These are phyloP conservation scores for Lingula anatina DNA, from an alignment of 2,888 invertebrate species.

Conservation along the genomic window DNA sequence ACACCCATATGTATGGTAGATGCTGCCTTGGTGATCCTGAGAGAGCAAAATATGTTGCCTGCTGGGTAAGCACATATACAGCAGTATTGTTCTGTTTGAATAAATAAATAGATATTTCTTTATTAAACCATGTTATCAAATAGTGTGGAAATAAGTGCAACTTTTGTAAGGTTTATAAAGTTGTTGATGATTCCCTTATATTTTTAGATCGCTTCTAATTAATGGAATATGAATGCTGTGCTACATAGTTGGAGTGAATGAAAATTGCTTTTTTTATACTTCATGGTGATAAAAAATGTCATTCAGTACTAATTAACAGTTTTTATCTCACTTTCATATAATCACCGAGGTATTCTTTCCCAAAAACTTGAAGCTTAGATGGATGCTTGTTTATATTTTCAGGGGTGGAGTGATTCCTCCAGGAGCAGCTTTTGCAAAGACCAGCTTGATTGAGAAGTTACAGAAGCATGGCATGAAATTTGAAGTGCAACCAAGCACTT, in stretches of 20 bases:
- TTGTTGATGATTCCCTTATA: too few species aligned
- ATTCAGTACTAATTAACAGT: background rate
- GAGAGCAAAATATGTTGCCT: slow-evolving; percentile 73
- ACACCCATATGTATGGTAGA: slow-evolving; percentile 71
- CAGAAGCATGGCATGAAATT: slow-evolving; percentile 62
- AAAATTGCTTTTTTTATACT: background rate
- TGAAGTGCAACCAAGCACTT: too few species aligned
- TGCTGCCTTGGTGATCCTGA: slow-evolving; percentile 70
- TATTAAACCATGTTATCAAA: background rate
- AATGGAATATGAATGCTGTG: too few species aligned
- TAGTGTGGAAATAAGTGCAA: background rate
- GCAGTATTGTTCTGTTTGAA: background rate
- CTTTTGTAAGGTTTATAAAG: background rate
- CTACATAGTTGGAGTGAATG: too few species aligned
- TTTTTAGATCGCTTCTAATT: background rate
- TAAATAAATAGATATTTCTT: background rate
- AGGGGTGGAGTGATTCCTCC: slow-evolving; percentile 86
- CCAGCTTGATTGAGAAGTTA: slow-evolving; percentile 70
- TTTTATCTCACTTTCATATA: background rate
- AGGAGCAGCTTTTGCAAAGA: slow-evolving; percentile 78
- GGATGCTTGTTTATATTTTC: slow-evolving; percentile 37
- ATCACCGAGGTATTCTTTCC: too few species aligned
- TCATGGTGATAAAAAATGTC: background rate
- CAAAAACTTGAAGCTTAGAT: background rate
- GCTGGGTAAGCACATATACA: slow-evolving; percentile 60